Evolutionary conservation across 1,140 invertebrate species (phyloP).

Genomic region (Zaprionus tsacasi): DNA sequence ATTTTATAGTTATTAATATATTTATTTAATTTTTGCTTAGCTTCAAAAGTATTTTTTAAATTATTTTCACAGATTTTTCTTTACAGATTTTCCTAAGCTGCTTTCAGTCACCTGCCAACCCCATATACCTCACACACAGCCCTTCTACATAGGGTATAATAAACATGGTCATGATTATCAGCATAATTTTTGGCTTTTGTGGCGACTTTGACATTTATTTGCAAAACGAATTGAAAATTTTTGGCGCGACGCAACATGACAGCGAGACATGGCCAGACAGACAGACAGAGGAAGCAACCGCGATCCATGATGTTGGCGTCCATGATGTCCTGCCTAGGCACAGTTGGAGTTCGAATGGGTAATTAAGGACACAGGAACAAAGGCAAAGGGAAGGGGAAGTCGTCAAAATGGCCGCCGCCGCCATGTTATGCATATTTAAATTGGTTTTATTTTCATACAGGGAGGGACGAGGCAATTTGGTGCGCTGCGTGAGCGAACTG

Average conservation of each 20-base stretch:
- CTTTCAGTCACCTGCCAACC: no score
- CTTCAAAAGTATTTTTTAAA: no score
- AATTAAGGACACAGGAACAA: conserved; percentile 62
- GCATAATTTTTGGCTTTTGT: conserved; percentile 15
- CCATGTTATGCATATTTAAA: conserved; percentile 71
- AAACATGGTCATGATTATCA: conserved; percentile 11
- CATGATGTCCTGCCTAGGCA: conserved; percentile 33
- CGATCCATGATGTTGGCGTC: conserved; percentile 18
- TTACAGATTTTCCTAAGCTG: no score
- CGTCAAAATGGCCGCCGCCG: conserved; percentile 35
- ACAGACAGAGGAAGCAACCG: not conserved
- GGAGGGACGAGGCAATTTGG: conserved; percentile 42
- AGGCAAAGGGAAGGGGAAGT: not conserved
- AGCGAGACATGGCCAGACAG: not conserved
- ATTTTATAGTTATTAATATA: no score
- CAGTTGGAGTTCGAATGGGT: conserved; percentile 76
- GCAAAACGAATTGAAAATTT: conserved; percentile 27
- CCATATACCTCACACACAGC: not conserved
- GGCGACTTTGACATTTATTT: conserved; percentile 30
- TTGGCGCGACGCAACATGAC: not conserved
- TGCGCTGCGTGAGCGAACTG: conserved; percentile 9
- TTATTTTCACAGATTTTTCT: no score
- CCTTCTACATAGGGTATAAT: not conserved
- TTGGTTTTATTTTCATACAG: conserved; percentile 48
- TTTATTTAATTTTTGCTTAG: no score